phyloP scores from a whole-genome alignment of 2,797 vertebrate genomes.

The Poeciliopsis infans region DNA sequence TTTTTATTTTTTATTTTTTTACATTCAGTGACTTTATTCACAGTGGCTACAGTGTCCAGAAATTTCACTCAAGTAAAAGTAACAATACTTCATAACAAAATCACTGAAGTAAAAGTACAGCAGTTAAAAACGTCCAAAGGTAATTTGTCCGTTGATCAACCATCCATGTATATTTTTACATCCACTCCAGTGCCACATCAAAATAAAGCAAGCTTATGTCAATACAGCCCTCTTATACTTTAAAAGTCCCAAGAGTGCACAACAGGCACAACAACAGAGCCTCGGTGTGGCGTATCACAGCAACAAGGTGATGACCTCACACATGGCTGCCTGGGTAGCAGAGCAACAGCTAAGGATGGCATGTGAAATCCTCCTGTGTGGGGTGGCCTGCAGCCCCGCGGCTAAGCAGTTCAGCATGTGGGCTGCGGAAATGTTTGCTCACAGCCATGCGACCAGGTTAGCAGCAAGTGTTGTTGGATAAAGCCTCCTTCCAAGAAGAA shows the following conservation, averaged over 20 bases:
- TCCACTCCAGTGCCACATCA: background rate
- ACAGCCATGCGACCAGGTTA: background rate
- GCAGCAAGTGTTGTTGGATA: background rate
- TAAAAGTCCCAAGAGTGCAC: background rate
- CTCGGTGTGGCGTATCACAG: constrained; percentile 1
- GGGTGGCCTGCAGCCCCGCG: background rate
- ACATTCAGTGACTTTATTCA: no score
- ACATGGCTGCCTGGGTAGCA: constrained; percentile 2
- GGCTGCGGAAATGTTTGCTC: constrained; percentile 1
- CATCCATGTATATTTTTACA: background rate
- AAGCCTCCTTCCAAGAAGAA: background rate
- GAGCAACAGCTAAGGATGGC: constrained; percentile 1
- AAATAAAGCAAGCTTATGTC: background rate
- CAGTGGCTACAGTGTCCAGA: no score
- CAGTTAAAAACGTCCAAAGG: no score
- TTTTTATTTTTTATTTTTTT: no score
- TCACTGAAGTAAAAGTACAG: no score
- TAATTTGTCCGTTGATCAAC: background rate
- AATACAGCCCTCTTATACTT: background rate
- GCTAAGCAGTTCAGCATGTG: background rate
- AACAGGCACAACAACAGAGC: constrained; percentile 2
- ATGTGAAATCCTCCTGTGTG: background rate
- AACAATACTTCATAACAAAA: no score
- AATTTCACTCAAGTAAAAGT: no score
- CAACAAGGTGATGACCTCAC: constrained; percentile 4